phyloP scores from a whole-genome alignment of 2,797 vertebrate genomes.

The Trematomus bernacchii region DNA sequence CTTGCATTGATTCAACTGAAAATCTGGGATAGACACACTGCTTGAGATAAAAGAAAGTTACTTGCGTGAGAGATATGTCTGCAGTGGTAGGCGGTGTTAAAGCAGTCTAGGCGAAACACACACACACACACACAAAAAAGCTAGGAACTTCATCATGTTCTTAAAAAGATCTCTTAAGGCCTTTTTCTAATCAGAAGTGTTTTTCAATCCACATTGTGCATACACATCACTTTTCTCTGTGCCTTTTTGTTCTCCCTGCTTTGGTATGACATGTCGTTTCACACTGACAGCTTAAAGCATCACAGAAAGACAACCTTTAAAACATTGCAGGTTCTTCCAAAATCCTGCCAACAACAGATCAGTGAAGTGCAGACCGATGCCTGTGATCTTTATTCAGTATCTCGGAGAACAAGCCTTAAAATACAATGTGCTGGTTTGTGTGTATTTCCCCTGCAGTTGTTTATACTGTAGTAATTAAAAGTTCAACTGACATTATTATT shows the following conservation, averaged over 20 bases:
- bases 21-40: slow-evolving; percentile 31
- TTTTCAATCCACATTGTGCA: slow-evolving; percentile 50
- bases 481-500: slow-evolving; percentile 17
- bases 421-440: slow-evolving; percentile 8
- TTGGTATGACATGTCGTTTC: slow-evolving; percentile 54
- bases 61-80: slow-evolving; percentile 45
- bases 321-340: slow-evolving; percentile 47
- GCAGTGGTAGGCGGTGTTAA: slow-evolving; percentile 9
- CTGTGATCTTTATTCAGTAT: slow-evolving; percentile 48
- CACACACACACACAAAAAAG: slow-evolving; percentile 13
- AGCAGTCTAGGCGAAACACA: neutral
- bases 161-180: slow-evolving; percentile 27
- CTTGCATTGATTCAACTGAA: slow-evolving; percentile 27
- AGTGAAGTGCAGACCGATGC: slow-evolving; percentile 28
- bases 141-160: slow-evolving; percentile 3
- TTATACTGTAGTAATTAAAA: slow-evolving; percentile 24
- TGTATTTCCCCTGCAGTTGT: slow-evolving; percentile 3
- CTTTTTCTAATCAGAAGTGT: slow-evolving; percentile 52
- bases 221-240: slow-evolving; percentile 44
- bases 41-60: slow-evolving; percentile 49
- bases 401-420: slow-evolving; percentile 37
- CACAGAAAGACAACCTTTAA: slow-evolving; percentile 63
- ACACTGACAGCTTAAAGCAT: slow-evolving; percentile 47
- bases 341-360: slow-evolving; percentile 48
- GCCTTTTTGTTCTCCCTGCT: slow-evolving; percentile 45